Conservation (phyloP, 1,140 invertebrate genomes). For the Nasonia vitripennis region DNA sequence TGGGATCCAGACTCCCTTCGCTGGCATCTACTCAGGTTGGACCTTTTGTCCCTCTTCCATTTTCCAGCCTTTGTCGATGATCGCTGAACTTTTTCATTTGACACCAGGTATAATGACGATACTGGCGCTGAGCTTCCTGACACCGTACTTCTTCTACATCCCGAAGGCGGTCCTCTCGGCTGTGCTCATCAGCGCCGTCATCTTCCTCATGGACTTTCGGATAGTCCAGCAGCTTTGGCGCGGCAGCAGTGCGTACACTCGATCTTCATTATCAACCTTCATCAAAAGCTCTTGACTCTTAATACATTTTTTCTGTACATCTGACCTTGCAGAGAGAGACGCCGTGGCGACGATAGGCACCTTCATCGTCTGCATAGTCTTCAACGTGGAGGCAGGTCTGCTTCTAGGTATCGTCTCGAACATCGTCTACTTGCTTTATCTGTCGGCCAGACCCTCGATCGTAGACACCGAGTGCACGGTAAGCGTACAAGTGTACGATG, state of each 20-base stretch:
- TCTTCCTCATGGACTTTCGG: constrained; percentile 81
- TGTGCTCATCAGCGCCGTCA: constrained; percentile 82
- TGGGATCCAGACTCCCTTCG: constrained; percentile 84
- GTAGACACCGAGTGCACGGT: constrained; percentile 69
- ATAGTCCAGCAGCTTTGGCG: constrained; percentile 80
- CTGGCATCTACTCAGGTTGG: constrained; percentile 80
- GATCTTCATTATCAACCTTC: background rate
- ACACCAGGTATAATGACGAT: constrained; percentile 77
- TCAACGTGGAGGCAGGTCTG: constrained; percentile 82
- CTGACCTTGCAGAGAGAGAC: constrained; percentile 75
- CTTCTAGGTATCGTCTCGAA: constrained; percentile 79
- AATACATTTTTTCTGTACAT: background rate
- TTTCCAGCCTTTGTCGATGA: background rate
- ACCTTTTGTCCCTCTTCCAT: constrained; percentile 18
- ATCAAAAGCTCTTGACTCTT: background rate
- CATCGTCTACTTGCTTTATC: constrained; percentile 78
- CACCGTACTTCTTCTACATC: constrained; percentile 83
- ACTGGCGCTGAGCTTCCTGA: constrained; percentile 79
- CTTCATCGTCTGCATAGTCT: constrained; percentile 77
- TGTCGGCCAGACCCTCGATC: constrained; percentile 72
- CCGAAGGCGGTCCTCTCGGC: constrained; percentile 81
- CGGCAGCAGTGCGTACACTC: constrained; percentile 76
- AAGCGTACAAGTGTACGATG: constrained; percentile 40
- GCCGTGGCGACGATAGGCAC: constrained; percentile 77
- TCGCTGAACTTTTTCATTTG: constrained; percentile 26